phyloP scores from a whole-genome alignment of 2,113 vertebrate species.

The Nyctereutes procyonoides region DNA sequence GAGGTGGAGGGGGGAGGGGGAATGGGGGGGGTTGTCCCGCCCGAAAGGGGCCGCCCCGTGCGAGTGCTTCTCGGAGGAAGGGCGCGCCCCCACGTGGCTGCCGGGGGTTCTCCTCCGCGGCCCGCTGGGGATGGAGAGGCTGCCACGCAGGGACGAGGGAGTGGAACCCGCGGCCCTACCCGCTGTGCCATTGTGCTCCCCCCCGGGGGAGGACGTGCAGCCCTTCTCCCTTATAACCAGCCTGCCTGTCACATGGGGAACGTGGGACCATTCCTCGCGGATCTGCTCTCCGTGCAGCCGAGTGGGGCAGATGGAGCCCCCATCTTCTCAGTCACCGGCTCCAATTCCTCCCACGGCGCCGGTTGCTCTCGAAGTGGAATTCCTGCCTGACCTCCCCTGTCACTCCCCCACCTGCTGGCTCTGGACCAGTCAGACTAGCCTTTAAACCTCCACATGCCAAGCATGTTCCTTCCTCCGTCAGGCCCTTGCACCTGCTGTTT shows the following conservation, averaged over 20 bases:
- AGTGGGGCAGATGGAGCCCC: background rate
- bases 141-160: background rate
- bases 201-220: rapidly evolving
- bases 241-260: background rate
- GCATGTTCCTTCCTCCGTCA: too few relatives aligned
- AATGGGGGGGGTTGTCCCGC: too few relatives aligned
- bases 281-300: background rate
- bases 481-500: background rate
- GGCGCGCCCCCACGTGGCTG: slow-evolving; percentile 65
- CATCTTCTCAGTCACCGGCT: background rate
- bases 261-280: background rate
- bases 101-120: background rate
- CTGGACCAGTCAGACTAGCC: background rate
- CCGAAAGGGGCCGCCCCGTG: too few relatives aligned
- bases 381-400: background rate
- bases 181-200: background rate
- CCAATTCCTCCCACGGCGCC: background rate
- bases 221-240: background rate
- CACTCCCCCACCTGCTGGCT: background rate
- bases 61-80: slow-evolving; percentile 23
- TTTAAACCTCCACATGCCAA: background rate
- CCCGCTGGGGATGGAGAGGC: too few relatives aligned
- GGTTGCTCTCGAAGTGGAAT: background rate
- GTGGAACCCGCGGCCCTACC: background rate
- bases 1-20: too few relatives aligned